These are phyloP conservation scores for Forbesichthys agassizii DNA, from an alignment of 2,113 vertebrate species.

Conservation along the genomic window DNA sequence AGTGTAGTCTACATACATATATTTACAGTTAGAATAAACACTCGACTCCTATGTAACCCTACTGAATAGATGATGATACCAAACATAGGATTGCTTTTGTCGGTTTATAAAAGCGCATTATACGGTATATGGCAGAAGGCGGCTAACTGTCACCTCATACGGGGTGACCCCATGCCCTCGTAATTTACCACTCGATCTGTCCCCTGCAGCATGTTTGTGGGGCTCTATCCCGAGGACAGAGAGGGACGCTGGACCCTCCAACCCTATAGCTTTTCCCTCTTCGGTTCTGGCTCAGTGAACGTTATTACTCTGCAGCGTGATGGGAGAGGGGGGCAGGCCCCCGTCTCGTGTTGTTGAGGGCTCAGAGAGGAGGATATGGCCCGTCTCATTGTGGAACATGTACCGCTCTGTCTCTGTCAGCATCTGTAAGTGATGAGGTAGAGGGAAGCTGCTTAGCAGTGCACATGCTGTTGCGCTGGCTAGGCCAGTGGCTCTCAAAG, in stretches of 20 bases:
- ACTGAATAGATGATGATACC: neutral
- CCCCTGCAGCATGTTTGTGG: slow-evolving; percentile 21
- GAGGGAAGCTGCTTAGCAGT: slow-evolving; percentile 27
- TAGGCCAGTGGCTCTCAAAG: neutral
- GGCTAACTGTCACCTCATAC: slow-evolving; percentile 19
- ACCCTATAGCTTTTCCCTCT: slow-evolving; percentile 13
- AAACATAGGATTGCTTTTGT: neutral
- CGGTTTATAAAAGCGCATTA: neutral
- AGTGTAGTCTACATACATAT: neutral
- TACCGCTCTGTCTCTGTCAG: slow-evolving; percentile 45
- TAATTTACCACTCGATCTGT: slow-evolving; percentile 37
- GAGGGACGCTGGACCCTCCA: slow-evolving; percentile 26
- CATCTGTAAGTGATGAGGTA: slow-evolving; percentile 33
- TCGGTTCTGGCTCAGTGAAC: slow-evolving; percentile 49
- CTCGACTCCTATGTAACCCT: neutral
- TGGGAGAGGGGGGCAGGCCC: slow-evolving; percentile 40
- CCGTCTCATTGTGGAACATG: slow-evolving; percentile 43
- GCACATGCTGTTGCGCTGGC: neutral
- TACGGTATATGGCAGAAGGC: slow-evolving; percentile 1
- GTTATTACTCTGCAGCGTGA: slow-evolving; percentile 46
- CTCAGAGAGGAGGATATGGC: slow-evolving; percentile 32
- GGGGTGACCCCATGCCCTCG: slow-evolving; percentile 22
- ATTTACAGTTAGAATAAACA: neutral
- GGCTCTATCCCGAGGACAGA: slow-evolving; percentile 21
- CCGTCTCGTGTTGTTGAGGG: slow-evolving; percentile 53